Evolutionary conservation across 2,113 vertebrate species (phyloP), one percentile per base, ranked within the genome.

Genomic region (Dromas ardeola): DNA sequence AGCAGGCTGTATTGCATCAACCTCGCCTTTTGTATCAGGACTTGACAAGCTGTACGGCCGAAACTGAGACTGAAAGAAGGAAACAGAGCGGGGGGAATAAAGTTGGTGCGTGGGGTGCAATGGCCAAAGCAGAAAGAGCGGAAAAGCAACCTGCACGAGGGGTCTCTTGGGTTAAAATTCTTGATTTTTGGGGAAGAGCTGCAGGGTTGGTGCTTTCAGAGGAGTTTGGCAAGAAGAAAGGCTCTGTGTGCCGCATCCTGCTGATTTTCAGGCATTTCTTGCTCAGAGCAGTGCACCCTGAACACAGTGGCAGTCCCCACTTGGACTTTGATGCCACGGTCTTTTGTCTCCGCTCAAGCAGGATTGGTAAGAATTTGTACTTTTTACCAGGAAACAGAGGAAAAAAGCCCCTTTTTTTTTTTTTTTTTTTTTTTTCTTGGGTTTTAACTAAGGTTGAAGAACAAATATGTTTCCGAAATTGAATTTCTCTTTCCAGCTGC

Each of bases 321-420:
- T n/a, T n/a, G 83, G 50, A 8, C 55, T 42, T 18, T 9, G 50
- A 50, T 29, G 42, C 29, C n/a, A 8, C 2, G 0, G 4, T 58
- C 22, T 26, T 61, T 53, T 34, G 10, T 38, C 58, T 72, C 30
- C 49, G 40, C 66, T 63, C 23, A 20, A 5, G 20, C 3, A 11
- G 25, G 30, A 21, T 11, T 11, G 42, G 40, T 40, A 27, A 34
- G 23, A 56, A 8, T 65, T 65, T 9, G 30, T 4, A 14, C 25
- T 25, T 63, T n/a, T 72, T 40, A n/a, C 50, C 1, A 0, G 10
- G 30, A n/a, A 49, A 30, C 13, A n/a, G 42, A 25, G 15, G 3
- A 17, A 11, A 71, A 71, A 53, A 53, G 14, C 5, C 1, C 34
- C 27, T 12, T 5, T 42, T 12, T n/a, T 23, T 18, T 27, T 9